Conservation (phyloP, 2,888 invertebrate genomes). For the Nomada goodeniana region DNA sequence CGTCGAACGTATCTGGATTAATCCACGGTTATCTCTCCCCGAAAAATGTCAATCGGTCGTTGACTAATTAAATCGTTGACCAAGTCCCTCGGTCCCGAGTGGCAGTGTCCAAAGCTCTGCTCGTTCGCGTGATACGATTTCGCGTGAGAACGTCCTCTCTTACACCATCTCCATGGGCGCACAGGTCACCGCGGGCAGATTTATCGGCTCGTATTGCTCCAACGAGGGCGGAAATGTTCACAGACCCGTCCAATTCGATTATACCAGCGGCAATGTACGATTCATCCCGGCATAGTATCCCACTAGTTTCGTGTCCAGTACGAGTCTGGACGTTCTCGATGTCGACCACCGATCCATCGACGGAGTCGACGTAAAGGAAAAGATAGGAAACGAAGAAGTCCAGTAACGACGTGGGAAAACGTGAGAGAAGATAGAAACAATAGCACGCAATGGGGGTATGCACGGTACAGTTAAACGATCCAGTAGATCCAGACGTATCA, state of each 20-base stretch:
- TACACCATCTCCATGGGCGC: neutral
- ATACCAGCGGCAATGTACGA: slow-evolving; percentile 9
- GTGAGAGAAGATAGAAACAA: neutral
- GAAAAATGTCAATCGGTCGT: too few relatives aligned
- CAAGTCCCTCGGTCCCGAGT: neutral
- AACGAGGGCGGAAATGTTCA: slow-evolving; percentile 1
- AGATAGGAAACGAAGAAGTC: neutral
- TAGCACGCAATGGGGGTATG: neutral
- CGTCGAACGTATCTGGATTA: neutral
- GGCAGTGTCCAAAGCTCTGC: neutral
- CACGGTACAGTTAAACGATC: neutral
- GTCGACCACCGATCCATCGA: neutral
- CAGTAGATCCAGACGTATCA: slow-evolving; percentile 4
- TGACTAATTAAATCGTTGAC: neutral
- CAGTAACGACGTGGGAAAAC: neutral
- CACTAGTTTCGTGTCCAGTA: slow-evolving; percentile 3
- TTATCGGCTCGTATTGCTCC: neutral
- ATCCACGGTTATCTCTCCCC: neutral
- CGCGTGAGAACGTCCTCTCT: neutral
- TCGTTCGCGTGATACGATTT: neutral
- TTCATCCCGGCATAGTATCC: slow-evolving; percentile 3
- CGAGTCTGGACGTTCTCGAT: slow-evolving; percentile 9
- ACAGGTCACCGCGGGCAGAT: neutral
- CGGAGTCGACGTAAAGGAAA: neutral
- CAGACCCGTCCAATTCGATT: slow-evolving; percentile 7